phyloP scores from a whole-genome alignment of 2,888 invertebrate genomes.

The Hyposoter didymator region DNA sequence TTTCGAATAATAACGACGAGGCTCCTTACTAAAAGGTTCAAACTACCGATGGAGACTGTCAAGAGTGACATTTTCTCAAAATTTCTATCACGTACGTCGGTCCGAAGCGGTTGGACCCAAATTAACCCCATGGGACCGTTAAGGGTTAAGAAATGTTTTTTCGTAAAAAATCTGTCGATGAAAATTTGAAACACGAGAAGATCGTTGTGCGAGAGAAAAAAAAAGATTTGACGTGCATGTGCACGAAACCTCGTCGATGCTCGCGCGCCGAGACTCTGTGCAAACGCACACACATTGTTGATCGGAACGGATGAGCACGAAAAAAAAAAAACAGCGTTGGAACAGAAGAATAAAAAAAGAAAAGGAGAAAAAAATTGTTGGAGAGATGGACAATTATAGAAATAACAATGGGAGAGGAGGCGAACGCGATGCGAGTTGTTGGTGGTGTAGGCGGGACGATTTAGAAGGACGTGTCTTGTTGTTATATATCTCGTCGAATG shows the following conservation, averaged over 20 bases:
- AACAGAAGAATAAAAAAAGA: conserved; percentile 30
- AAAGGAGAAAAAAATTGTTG: conserved; percentile 12
- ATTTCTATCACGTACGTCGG: no score
- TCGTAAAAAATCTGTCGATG: no score
- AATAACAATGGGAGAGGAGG: conserved; percentile 58
- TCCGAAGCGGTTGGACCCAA: no score
- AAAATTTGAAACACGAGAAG: no score
- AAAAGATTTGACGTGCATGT: background rate
- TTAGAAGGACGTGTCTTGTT: conserved; percentile 49
- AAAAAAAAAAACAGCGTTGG: conserved; percentile 50
- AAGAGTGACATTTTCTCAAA: no score
- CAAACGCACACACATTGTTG: conserved; percentile 1
- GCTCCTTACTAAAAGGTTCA: no score
- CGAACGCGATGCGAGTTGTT: conserved; percentile 43
- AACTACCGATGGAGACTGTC: no score
- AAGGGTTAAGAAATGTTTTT: no score
- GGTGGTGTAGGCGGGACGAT: conserved; percentile 52
- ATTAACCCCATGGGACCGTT: no score
- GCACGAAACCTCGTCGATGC: conserved; percentile 14
- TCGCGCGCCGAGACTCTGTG: background rate
- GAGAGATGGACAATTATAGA: conserved; percentile 49
- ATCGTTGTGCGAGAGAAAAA: no score
- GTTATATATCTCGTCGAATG: conserved; percentile 46
- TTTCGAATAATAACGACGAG: no score
- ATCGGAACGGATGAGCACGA: conserved; percentile 31